Base-by-base conservation (phyloP, 2,888 invertebrate genomes). In the Drosophila paranaensis region DNA sequence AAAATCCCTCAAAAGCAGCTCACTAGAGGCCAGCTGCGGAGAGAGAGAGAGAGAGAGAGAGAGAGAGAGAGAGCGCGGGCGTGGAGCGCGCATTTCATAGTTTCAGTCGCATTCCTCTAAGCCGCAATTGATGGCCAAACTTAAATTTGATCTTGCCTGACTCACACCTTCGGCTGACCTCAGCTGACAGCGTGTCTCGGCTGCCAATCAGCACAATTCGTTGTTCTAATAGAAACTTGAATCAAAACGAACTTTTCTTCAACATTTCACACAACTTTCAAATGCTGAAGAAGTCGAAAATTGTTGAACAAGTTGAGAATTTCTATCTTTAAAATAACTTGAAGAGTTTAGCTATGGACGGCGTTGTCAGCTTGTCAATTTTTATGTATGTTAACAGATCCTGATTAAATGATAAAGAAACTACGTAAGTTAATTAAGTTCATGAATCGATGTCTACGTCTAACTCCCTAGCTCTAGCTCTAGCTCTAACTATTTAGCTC, bases 121-220 rank as follows among this genome's bases (percentile, higher is more conserved):
- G 67, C 71, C 68, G 51, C 71, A 65, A 67, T 81, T 88, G 85
- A 85, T 85, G 88, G 63, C 43, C 71, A 74, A 82, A 85, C 85
- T 88, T 88, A 75, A 85, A 82, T 88, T 79, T 79, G 67, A 82
- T 74, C 62, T 75, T 61, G 55, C 37, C 39, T 54, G 50, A 33
- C 56, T 50, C 60, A 37, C 51, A 61, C 53, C 61, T 66, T 8
- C 16, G 11, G 9, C 8, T 14, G 3, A 4, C 27, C 27, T 20
- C 13, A 25, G 20, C 3, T 46, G 30, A 48, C 51, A 14, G 6
- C 25, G 14, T 27, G 16, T 33, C 30, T 20, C 42, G 37, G 35
- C 35, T 20, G 6, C 16, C 14, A 50, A 33, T 33, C 50, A 33
- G 6, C 16, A 3, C 33, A 16, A 33, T 33, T 33, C 50, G 33